Conservation (phyloP, 2,113 vertebrate genomes). For the Pavo muticus region DNA sequence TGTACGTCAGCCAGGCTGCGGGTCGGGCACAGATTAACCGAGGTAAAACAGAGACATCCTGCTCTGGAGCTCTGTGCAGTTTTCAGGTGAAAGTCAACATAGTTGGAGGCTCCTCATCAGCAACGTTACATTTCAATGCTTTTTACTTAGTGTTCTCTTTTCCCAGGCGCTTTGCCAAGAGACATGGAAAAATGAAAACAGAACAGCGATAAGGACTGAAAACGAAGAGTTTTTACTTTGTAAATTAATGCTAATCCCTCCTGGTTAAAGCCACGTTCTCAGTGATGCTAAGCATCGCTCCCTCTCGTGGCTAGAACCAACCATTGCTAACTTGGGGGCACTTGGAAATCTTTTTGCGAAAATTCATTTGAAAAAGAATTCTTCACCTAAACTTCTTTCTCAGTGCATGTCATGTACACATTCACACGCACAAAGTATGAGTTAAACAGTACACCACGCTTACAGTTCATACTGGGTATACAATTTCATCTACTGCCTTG, state of each 20-base stretch:
- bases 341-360: background rate
- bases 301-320: conserved; percentile 49
- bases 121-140: accelerated
- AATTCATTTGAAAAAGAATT: background rate
- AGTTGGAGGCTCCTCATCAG: background rate
- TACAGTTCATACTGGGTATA: background rate
- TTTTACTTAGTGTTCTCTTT: background rate
- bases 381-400: background rate
- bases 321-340: background rate
- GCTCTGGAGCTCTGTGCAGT: background rate
- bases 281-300: background rate
- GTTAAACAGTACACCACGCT: background rate
- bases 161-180: background rate
- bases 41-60: background rate
- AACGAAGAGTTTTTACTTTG: background rate
- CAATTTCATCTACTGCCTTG: background rate
- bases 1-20: background rate
- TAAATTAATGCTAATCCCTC: background rate
- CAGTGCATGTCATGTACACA: background rate
- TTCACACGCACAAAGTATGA: background rate
- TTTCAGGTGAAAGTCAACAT: background rate
- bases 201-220: background rate
- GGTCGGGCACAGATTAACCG: background rate
- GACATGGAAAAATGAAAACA: background rate
- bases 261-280: background rate